Evolutionary conservation across 2,888 invertebrate species (phyloP).

Genomic region (Hololepta plana): DNA sequence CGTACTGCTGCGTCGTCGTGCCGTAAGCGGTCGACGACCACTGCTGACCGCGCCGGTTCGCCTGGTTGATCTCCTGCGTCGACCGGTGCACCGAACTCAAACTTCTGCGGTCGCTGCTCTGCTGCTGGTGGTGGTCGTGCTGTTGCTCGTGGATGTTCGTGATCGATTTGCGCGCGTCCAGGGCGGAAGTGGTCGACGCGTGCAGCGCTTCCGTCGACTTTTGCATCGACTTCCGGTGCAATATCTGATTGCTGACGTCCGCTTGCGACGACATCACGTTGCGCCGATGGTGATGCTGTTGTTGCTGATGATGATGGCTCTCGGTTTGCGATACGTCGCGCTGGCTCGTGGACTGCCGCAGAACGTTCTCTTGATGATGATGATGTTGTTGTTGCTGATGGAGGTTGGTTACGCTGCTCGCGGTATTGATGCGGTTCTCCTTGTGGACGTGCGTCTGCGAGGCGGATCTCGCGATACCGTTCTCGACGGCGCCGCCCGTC

Average conservation of each 20-base stretch:
- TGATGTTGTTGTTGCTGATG: conserved; percentile 6
- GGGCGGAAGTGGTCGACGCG: conserved; percentile 54
- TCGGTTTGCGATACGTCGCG: conserved; percentile 11
- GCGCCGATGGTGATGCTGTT: conserved; percentile 41
- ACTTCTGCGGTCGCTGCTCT: conserved; percentile 55
- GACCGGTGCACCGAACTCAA: conserved; percentile 64
- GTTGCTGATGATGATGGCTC: conserved; percentile 10
- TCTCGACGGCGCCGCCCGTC: conserved; percentile 7
- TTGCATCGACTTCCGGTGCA: conserved; percentile 54
- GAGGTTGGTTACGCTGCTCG: conserved; percentile 12
- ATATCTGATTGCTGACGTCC: conserved; percentile 57
- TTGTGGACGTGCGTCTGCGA: conserved; percentile 21
- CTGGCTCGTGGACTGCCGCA: conserved; percentile 12
- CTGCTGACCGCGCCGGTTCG: conserved; percentile 31
- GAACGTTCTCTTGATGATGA: conserved; percentile 9
- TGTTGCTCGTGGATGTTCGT: conserved; percentile 59
- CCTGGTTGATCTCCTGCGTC: conserved; percentile 31
- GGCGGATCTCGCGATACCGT: conserved; percentile 21
- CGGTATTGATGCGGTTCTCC: conserved; percentile 13
- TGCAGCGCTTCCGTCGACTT: conserved; percentile 55
- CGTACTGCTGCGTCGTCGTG: conserved; percentile 26
- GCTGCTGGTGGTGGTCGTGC: conserved; percentile 44
- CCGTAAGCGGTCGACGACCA: conserved; percentile 26
- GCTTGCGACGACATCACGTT: conserved; percentile 55
- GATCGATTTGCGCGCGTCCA: conserved; percentile 65